These are phyloP conservation scores for Diorhabda carinulata DNA, from an alignment of 1,140 invertebrate species.

Conservation along the genomic window DNA sequence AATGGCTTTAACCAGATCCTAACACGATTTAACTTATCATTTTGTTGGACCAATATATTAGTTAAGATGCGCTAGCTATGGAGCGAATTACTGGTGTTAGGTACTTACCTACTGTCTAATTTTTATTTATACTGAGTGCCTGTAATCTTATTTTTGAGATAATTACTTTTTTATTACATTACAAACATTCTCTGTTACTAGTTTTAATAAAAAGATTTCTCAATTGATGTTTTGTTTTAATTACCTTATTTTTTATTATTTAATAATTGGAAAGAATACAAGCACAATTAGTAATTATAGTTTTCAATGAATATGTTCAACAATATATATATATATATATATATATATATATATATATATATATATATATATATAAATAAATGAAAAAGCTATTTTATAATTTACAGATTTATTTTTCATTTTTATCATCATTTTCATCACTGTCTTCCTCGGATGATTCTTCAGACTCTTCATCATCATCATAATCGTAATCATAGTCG, in stretches of 20 bases:
- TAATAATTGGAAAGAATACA: no score
- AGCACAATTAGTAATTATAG: no score
- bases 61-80: no score
- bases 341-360: not conserved
- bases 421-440: conserved; percentile 49
- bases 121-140: conserved; percentile 2
- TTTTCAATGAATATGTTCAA: no score
- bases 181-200: not conserved
- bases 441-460: conserved; percentile 49
- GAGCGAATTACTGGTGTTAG: no score
- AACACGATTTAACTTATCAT: no score
- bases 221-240: no score
- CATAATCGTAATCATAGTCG: conserved; percentile 53
- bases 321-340: no score
- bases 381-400: not conserved
- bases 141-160: not conserved
- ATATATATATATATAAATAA: not conserved
- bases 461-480: conserved; percentile 49
- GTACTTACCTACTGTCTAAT: not conserved
- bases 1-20: no score
- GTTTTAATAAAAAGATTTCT: not conserved
- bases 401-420: conserved; percentile 48
- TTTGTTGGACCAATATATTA: no score
- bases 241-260: no score
- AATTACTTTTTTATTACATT: not conserved